Percentiles rank a stretch among this genome's conserved stretches.
phyloP scores from a whole-genome alignment of 2,888 invertebrate genomes.

The Heliconius aoede region DNA sequence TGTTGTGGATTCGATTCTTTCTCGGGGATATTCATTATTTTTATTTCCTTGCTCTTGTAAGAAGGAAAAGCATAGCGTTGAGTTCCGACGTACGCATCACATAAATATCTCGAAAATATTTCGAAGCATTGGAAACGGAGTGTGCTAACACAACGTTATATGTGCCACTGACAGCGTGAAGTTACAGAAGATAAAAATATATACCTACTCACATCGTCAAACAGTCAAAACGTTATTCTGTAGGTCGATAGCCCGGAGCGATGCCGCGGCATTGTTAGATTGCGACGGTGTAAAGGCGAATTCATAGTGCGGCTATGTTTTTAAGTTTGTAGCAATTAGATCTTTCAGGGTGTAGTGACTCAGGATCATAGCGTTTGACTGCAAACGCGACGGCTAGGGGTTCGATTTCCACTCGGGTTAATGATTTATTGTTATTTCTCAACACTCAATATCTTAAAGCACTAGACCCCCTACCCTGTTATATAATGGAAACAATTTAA shows the following conservation, averaged over 20 bases:
- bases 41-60: background rate
- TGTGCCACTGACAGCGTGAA: background rate
- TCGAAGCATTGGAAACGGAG: background rate
- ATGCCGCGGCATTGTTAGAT: slow-evolving; percentile 34
- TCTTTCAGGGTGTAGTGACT: too few relatives aligned
- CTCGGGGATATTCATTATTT: too few relatives aligned
- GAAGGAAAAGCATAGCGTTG: background rate
- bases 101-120: background rate
- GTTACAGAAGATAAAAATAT: slow-evolving; percentile 21
- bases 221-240: slow-evolving; percentile 41
- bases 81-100: background rate
- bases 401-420: too few relatives aligned
- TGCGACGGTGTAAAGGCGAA: slow-evolving; percentile 23
- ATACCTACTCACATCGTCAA: slow-evolving; percentile 26
- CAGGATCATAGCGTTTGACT: too few relatives aligned
- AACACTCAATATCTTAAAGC: too few relatives aligned
- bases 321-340: background rate
- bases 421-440: too few relatives aligned
- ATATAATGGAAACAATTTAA: too few relatives aligned
- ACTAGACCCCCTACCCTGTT: too few relatives aligned
- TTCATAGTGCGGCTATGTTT: background rate
- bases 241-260: slow-evolving; percentile 37
- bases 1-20: too few relatives aligned
- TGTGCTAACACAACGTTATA: background rate
- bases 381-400: too few relatives aligned